These are phyloP conservation scores for Drosophila serrata DNA, from an alignment of 1,140 invertebrate genomes.

Conservation along the genomic window DNA sequence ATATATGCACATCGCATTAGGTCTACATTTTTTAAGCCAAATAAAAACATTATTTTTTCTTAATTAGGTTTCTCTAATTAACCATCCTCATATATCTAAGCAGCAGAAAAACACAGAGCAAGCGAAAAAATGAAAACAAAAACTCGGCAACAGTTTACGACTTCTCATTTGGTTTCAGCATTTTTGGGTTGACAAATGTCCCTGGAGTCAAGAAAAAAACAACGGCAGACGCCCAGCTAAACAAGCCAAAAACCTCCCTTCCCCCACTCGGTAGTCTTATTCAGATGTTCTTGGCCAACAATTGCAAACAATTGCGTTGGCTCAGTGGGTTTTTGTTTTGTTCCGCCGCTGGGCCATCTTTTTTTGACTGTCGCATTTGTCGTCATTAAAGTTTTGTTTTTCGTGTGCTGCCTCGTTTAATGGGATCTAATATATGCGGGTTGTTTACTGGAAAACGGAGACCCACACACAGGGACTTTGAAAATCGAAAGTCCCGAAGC, in stretches of 20 bases:
- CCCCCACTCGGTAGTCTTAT: background rate
- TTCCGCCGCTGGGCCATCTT: constrained; percentile 2
- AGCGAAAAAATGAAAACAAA: constrained; percentile 7
- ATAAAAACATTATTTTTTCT: constrained; percentile 1
- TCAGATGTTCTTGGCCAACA: constrained; percentile 22
- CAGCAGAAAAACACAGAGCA: background rate
- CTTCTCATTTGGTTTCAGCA: constrained; percentile 11
- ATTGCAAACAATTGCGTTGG: constrained; percentile 23
- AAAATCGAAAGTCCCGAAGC: background rate
- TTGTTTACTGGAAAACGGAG: background rate
- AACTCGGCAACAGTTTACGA: constrained; percentile 1
- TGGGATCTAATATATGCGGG: constrained; percentile 9
- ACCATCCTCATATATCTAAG: background rate
- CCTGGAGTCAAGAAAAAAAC: constrained; percentile 17
- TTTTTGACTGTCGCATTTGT: constrained; percentile 31
- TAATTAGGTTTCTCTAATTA: constrained; percentile 19
- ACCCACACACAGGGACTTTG: background rate
- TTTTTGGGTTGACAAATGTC: constrained; percentile 52
- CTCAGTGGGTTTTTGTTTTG: constrained; percentile 12
- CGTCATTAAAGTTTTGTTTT: constrained; percentile 42
- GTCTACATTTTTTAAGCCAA: background rate
- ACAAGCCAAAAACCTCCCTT: background rate
- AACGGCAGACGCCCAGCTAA: constrained; percentile 2
- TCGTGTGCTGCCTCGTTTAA: constrained; percentile 34
- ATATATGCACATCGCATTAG: background rate